Evolutionary conservation across 23 tunicate genomes (phyloP).

Genomic region (Halocynthia aurantium): DNA sequence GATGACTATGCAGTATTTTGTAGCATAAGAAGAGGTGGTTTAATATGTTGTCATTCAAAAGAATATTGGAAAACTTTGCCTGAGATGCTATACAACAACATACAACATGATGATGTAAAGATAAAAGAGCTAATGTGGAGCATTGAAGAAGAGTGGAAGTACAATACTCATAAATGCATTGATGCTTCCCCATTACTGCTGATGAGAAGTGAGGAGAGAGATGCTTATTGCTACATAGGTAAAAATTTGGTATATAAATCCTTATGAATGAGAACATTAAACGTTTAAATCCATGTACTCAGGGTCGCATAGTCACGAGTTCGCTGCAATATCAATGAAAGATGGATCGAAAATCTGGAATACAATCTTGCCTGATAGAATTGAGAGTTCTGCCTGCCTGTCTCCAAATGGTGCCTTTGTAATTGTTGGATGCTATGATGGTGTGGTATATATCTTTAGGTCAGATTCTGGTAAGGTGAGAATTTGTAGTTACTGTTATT

Average conservation of each 20-base stretch:
- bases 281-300: background rate
- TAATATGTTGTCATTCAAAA: background rate
- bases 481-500: background rate
- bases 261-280: background rate
- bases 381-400: conserved; percentile 81
- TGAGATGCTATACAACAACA: background rate
- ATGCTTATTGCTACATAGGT: conserved; percentile 12
- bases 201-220: background rate
- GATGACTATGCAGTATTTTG: no score
- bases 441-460: conserved; percentile 29
- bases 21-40: conserved; percentile 5
- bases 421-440: conserved; percentile 81
- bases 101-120: no score
- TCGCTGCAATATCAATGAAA: conserved; percentile 25
- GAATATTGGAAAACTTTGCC: background rate
- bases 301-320: conserved; percentile 66
- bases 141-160: conserved; percentile 26
- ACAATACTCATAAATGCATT: conserved; percentile 67
- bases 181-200: conserved; percentile 83
- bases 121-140: no score
- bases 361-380: conserved; percentile 44
- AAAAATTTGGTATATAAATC: background rate
- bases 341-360: conserved; percentile 46
- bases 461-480: conserved; percentile 40
- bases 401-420: conserved; percentile 34